Percentiles rank a stretch among this genome's conserved stretches.
phyloP scores from a whole-genome alignment of 1,140 invertebrate genomes.

The Homarus americanus region DNA sequence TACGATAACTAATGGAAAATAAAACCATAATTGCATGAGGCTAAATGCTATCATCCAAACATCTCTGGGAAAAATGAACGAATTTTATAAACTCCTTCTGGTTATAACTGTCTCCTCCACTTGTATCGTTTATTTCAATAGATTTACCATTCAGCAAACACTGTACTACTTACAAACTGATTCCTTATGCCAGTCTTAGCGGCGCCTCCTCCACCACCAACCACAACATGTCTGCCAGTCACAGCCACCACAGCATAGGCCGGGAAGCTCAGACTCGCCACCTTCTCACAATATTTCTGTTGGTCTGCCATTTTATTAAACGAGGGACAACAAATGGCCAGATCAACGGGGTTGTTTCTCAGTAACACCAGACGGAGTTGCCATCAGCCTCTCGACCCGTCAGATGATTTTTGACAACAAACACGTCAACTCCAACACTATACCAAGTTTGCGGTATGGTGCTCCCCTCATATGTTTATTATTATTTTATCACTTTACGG shows the following conservation, averaged over 20 bases:
- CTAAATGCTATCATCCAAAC: no score
- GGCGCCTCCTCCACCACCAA: constrained; percentile 96
- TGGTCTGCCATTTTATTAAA: neutral
- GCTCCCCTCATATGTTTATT: neutral
- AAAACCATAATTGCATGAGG: no score
- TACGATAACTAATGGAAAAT: no score
- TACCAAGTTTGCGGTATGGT: neutral
- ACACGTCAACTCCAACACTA: neutral
- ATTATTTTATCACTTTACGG: neutral
- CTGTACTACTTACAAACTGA: constrained; percentile 85
- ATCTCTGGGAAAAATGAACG: no score
- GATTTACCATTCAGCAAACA: no score
- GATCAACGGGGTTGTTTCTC: no score
- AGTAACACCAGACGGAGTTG: neutral
- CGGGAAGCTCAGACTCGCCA: constrained; percentile 89
- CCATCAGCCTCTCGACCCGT: neutral
- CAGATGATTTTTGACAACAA: neutral
- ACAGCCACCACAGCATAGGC: constrained; percentile 93
- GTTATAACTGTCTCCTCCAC: no score
- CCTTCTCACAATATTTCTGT: constrained; percentile 74
- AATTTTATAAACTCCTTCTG: no score
- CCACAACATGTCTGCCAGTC: constrained; percentile 93
- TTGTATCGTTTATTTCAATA: no score
- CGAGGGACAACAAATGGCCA: no score
- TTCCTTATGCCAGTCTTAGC: constrained; percentile 97